Base-by-base conservation (phyloP, 2,888 invertebrate genomes). In the Nemotelus nigrinus region DNA sequence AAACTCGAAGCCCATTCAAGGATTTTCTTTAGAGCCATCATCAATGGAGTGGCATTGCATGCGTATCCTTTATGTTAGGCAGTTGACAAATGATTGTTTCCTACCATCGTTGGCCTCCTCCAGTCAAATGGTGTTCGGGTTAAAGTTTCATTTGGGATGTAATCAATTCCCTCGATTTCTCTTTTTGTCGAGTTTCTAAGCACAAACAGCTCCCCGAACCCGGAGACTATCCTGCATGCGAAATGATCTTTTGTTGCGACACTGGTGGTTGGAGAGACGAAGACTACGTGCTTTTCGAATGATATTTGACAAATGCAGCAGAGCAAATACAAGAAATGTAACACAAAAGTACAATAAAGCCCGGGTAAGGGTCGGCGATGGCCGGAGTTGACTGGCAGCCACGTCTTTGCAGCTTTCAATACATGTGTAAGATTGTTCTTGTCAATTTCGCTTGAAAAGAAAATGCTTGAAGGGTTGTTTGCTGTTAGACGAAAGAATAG, bases 11-110 rank as follows among this genome's bases (percentile, higher is more conserved):
- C 39, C 74, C 48, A 74, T 63, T 74, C 74, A 63, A 74, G 74
- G 60, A 74, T 60, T 74, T 74, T 25, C 44, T 60, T 60, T n/a
- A 41, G 48, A 41, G 47, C 50, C 5, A 63, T 10, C 63, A 63
- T 63, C 75, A 67, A 25, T 25, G 25, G 25, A 25, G 25, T 25
- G 25, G n/a, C 41, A 10, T 25, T 41, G 53, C 43, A 55, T 65
- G 45, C 76, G 43, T 45, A 76, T 55, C 76, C 76, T 57, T 76
- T 76, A 67, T 76, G 65, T 65, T 47, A 48, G 67, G 50, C 76
- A 64, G 76, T 67, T 76, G 76, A 74, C 74, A 74, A 74, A 74
- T 74, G 74, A 74, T 74, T 44, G 74, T 74, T 57, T 74, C 74
- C 63, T 74, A 63, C 50, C 76, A 55, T 65, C 63, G 53, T 43